Percentiles rank a stretch among this genome's conserved stretches.
Conservation (phyloP, 2,888 invertebrate genomes). For the Cordilura impudica region DNA sequence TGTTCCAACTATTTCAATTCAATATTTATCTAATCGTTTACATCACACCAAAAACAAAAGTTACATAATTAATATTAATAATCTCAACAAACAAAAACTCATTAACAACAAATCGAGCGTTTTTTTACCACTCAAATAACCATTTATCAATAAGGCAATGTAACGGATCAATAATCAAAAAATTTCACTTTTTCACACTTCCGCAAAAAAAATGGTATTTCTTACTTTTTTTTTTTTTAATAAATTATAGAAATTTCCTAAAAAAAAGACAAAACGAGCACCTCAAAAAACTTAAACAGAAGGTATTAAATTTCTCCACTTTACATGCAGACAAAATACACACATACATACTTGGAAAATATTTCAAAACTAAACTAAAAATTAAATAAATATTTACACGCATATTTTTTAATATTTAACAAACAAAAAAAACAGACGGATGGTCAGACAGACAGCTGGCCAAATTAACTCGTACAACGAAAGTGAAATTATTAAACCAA, state of each 20-base stretch:
- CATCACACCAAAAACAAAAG: background rate
- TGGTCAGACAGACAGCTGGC: background rate
- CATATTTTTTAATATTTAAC: constrained; percentile 9
- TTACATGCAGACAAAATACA: background rate
- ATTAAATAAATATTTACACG: constrained; percentile 48
- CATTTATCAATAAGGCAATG: background rate
- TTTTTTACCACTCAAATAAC: background rate
- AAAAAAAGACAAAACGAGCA: constrained; percentile 2
- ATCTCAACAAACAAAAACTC: background rate
- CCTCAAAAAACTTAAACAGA: constrained; percentile 8
- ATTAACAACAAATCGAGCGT: background rate
- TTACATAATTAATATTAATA: background rate
- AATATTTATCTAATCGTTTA: background rate
- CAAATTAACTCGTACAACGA: constrained; percentile 7
- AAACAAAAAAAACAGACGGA: background rate
- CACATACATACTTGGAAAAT: constrained; percentile 4
- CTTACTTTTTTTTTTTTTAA: background rate
- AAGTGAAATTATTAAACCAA: constrained; percentile 35
- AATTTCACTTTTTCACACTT: constrained; percentile 45
- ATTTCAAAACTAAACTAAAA: background rate
- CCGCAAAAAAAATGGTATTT: constrained; percentile 11
- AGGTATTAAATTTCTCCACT: constrained; percentile 49
- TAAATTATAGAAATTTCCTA: background rate
- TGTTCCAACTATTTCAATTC: background rate
- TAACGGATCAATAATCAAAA: background rate